Conservation (phyloP, 2,797 vertebrate species). For the Columba guinea region DNA sequence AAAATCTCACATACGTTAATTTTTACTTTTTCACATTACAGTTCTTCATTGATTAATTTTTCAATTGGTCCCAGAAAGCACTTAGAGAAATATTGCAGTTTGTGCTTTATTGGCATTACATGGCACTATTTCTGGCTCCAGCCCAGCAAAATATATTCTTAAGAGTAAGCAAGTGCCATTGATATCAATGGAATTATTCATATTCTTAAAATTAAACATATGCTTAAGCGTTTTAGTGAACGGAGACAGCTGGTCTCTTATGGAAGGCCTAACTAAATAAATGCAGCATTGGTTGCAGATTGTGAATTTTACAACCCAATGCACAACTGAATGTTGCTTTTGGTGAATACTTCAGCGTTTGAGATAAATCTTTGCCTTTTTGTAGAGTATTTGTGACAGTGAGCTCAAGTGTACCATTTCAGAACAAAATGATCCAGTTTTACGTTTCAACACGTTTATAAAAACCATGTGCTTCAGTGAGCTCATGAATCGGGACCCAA, state of each 20-base stretch:
- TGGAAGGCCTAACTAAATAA: neutral
- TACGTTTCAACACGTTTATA: neutral
- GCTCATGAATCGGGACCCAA: neutral
- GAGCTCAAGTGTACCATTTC: neutral
- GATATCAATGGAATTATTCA: slow-evolving; percentile 59
- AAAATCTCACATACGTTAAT: slow-evolving; percentile 24
- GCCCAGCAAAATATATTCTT: slow-evolving; percentile 43
- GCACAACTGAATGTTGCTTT: neutral
- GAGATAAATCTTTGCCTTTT: neutral
- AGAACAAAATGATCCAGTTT: neutral
- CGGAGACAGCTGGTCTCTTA: slow-evolving; percentile 49
- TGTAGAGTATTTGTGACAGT: neutral
- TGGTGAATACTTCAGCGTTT: neutral
- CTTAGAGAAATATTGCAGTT: slow-evolving; percentile 20
- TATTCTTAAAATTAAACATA: slow-evolving; percentile 62
- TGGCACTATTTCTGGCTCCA: slow-evolving; percentile 14
- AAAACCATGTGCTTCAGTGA: neutral
- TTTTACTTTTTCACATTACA: neutral
- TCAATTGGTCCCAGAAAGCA: slow-evolving; percentile 12
- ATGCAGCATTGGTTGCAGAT: neutral
- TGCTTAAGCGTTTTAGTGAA: slow-evolving; percentile 41
- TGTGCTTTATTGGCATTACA: slow-evolving; percentile 31
- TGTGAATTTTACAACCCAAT: neutral
- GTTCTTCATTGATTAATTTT: slow-evolving; percentile 39
- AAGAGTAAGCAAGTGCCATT: slow-evolving; percentile 20